Percentiles rank a stretch among this genome's conserved stretches.
Conservation (phyloP, 2,797 vertebrate species). For the Acestrorhynchus altus region DNA sequence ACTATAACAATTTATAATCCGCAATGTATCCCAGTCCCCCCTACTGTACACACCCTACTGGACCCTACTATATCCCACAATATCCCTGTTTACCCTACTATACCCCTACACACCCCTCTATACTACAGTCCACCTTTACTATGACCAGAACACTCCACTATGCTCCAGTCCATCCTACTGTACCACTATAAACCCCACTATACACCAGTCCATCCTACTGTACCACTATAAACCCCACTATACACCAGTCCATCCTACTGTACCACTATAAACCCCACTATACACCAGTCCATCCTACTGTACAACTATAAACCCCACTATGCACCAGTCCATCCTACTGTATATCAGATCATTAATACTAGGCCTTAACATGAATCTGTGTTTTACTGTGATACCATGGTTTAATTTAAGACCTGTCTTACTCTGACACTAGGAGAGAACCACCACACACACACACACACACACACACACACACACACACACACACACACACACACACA, state of each 20-base stretch:
- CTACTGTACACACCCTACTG: no score
- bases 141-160: background rate
- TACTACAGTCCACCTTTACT: background rate
- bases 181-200: background rate
- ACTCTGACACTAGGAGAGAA: no score
- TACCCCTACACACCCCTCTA: background rate
- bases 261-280: background rate
- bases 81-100: background rate
- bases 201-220: background rate
- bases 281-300: no score
- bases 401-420: no score
- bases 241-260: background rate
- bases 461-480: background rate
- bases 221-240: background rate
- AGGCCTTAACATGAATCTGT: no score
- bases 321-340: background rate
- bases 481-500: background rate
- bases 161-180: background rate
- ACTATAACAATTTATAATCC: no score
- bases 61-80: no score
- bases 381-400: no score
- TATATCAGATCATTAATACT: no score
- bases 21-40: no score
- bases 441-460: conserved; percentile 12
- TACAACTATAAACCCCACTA: background rate